A percentile compares a stretch with the other conserved stretches of the same genome.
Evolutionary conservation across 1,140 invertebrate genomes (phyloP).

Genomic region (Lepidotrigona ventralis): DNA sequence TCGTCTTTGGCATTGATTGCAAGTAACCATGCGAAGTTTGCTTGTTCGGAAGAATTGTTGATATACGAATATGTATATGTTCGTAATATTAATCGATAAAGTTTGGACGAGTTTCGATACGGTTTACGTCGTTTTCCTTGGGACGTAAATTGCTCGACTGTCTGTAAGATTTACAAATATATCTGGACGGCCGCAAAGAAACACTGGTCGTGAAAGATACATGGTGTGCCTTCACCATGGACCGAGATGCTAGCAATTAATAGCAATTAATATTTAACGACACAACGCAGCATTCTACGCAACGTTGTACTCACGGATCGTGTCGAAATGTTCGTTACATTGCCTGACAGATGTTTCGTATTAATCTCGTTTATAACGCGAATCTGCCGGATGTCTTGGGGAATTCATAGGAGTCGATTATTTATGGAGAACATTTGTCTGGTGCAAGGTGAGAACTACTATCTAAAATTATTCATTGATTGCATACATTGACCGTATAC

Average conservation of each 20-base stretch:
- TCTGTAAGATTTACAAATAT: not conserved
- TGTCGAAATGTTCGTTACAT: not conserved
- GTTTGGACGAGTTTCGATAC: not conserved
- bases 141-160: not conserved
- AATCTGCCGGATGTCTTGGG: not conserved
- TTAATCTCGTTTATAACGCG: not conserved
- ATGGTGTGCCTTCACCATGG: conserved; percentile 2
- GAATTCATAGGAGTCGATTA: not conserved
- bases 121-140: not conserved
- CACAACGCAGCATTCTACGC: not conserved
- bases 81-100: not conserved
- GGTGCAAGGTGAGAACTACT: no score
- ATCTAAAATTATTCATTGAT: no score
- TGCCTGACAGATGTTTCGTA: conserved; percentile 6
- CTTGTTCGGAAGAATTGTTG: not conserved
- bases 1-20: not conserved
- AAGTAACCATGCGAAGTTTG: conserved; percentile 21
- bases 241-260: conserved; percentile 4
- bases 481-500: no score
- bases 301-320: not conserved
- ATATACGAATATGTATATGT: no score
- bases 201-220: not conserved
- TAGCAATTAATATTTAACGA: conserved; percentile 19
- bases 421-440: not conserved
- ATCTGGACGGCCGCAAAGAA: not conserved